Percentiles rank a stretch among this genome's conserved stretches.
phyloP scores from a whole-genome alignment of 1,140 invertebrate genomes.

The Diplogasteroides magnus region DNA sequence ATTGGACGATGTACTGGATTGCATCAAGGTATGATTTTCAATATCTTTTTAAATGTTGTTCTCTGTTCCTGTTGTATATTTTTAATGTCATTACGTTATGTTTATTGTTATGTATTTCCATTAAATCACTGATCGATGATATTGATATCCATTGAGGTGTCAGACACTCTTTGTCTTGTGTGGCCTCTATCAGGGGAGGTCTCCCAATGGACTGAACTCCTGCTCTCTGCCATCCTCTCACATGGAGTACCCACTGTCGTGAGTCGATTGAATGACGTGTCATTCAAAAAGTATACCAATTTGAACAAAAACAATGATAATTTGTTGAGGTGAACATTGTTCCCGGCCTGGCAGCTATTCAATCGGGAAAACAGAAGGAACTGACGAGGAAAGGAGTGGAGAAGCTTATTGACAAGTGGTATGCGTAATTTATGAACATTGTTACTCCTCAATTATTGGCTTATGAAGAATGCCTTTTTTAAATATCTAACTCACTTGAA shows the following conservation, averaged over 20 bases:
- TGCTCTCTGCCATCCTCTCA: conserved; percentile 16
- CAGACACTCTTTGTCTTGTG: conserved; percentile 16
- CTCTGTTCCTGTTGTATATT: not conserved
- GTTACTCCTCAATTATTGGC: too few species aligned
- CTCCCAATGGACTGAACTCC: conserved; percentile 18
- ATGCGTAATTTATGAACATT: not conserved
- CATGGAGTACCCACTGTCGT: conserved; percentile 4
- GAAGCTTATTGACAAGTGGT: conserved; percentile 17
- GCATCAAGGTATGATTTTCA: conserved; percentile 4
- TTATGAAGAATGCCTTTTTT: too few species aligned
- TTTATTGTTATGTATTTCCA: not conserved
- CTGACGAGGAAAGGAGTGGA: conserved; percentile 21
- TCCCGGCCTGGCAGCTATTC: conserved; percentile 25
- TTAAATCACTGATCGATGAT: not conserved
- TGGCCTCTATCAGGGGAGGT: conserved; percentile 22
- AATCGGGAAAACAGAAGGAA: conserved; percentile 20
- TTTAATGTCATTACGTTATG: not conserved
- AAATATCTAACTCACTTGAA: too few species aligned
- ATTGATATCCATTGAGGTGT: conserved; percentile 14
- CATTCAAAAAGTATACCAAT: too few species aligned
- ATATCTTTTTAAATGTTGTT: not conserved
- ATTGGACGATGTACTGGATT: conserved; percentile 18
- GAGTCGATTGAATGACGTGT: too few species aligned
- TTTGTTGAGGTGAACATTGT: conserved; percentile 18
- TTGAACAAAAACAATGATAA: too few species aligned